A percentile compares a stretch with the other conserved stretches of the same genome.
These are phyloP conservation scores for Pseudococcus longispinus DNA, from an alignment of 2,888 invertebrate species.

Conservation along the genomic window DNA sequence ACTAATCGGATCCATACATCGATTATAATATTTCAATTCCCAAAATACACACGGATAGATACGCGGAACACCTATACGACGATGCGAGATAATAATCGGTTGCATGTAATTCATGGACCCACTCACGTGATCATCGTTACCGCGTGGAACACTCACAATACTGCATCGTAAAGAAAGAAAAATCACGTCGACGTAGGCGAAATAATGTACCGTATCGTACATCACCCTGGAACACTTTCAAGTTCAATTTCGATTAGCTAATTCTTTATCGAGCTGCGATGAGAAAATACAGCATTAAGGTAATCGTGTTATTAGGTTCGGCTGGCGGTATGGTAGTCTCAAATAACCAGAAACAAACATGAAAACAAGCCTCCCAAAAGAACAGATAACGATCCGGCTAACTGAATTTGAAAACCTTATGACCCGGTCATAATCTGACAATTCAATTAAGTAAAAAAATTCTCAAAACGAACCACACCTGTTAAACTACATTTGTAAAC, in stretches of 20 bases:
- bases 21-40: background rate
- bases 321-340: background rate
- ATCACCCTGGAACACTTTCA: background rate
- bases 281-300: background rate
- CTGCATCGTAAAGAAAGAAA: background rate
- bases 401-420: background rate
- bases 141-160: background rate
- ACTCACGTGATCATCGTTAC: background rate
- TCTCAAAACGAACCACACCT: background rate
- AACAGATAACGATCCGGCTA: background rate
- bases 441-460: conserved; percentile 26
- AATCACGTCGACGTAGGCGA: background rate
- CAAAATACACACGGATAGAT: background rate
- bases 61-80: background rate
- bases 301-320: background rate
- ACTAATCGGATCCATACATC: background rate
- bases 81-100: background rate
- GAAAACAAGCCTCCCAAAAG: background rate
- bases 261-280: background rate
- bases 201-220: background rate
- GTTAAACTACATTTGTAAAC: background rate
- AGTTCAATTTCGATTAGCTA: conserved; percentile 8
- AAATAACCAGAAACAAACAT: background rate
- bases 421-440: background rate
- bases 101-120: background rate